Conservation (phyloP, 2,113 vertebrate genomes). For the Pimephales promelas region DNA sequence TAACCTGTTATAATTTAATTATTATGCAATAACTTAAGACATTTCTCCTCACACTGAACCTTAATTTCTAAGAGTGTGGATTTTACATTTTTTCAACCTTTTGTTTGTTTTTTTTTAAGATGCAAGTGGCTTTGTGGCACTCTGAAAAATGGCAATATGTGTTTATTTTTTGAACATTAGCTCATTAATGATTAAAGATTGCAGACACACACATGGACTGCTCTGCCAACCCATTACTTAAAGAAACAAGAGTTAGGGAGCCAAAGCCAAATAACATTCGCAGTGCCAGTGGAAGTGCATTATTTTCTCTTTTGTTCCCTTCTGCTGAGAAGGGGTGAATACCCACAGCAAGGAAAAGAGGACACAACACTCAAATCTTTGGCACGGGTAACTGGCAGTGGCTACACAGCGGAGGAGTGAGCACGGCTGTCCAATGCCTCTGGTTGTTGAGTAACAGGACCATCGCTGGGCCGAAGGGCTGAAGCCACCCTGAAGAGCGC, state of each 20-base stretch:
- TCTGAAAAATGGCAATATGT: neutral
- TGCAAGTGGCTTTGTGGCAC: no score
- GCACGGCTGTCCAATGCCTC: slow-evolving; percentile 49
- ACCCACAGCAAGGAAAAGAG: slow-evolving; percentile 45
- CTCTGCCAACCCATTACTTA: slow-evolving; percentile 30
- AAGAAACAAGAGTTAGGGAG: slow-evolving; percentile 29
- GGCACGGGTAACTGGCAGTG: slow-evolving; percentile 52
- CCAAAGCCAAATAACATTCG: slow-evolving; percentile 19
- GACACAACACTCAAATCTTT: slow-evolving; percentile 51
- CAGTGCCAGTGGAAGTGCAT: slow-evolving; percentile 29
- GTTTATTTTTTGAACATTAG: slow-evolving; percentile 27
- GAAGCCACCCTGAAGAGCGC: slow-evolving; percentile 23
- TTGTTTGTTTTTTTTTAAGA: no score
- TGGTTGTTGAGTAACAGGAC: slow-evolving; percentile 50
- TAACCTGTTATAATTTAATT: no score
- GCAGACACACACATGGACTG: neutral
- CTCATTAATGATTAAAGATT: slow-evolving; percentile 45
- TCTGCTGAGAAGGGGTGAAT: slow-evolving; percentile 14
- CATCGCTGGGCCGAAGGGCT: slow-evolving; percentile 28
- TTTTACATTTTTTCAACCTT: no score
- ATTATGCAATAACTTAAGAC: no score
- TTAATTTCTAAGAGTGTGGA: no score
- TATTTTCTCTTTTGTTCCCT: slow-evolving; percentile 11
- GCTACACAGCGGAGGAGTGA: slow-evolving; percentile 28
- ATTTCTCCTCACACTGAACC: no score